These are phyloP conservation scores for Helicoverpa armigera DNA, from an alignment of 1,140 invertebrate genomes.

Conservation along the genomic window DNA sequence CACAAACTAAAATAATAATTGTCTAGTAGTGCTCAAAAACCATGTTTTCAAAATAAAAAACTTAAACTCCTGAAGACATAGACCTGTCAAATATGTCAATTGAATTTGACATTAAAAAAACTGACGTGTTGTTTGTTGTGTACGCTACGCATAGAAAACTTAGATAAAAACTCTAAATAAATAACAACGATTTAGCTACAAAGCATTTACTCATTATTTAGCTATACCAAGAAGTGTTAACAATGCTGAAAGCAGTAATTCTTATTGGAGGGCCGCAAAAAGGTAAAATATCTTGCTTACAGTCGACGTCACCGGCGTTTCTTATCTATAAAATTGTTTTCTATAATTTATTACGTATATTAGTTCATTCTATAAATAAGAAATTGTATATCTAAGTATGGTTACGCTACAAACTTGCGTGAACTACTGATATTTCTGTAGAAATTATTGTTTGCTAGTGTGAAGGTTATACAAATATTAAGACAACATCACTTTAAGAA, in stretches of 20 bases:
- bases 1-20: no score
- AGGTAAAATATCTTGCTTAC: slow-evolving; percentile 83
- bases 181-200: background rate
- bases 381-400: background rate
- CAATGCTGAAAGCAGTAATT: slow-evolving; percentile 92
- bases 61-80: no score
- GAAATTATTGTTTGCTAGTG: background rate
- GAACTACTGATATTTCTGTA: background rate
- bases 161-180: slow-evolving; percentile 1
- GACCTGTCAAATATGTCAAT: background rate
- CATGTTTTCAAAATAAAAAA: background rate
- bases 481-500: no score
- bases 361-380: background rate
- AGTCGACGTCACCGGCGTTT: slow-evolving; percentile 66
- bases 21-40: background rate
- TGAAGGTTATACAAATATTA: slow-evolving; percentile 22
- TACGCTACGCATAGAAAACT: background rate
- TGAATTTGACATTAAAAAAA: slow-evolving; percentile 3
- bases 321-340: slow-evolving; percentile 26
- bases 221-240: slow-evolving; percentile 4
- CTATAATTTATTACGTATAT: background rate
- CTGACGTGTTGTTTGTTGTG: slow-evolving; percentile 39
- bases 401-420: background rate
- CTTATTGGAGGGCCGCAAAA: slow-evolving; percentile 92
- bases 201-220: background rate